These are phyloP conservation scores for Emys orbicularis DNA, from an alignment of 2,797 vertebrate genomes.

Conservation along the genomic window DNA sequence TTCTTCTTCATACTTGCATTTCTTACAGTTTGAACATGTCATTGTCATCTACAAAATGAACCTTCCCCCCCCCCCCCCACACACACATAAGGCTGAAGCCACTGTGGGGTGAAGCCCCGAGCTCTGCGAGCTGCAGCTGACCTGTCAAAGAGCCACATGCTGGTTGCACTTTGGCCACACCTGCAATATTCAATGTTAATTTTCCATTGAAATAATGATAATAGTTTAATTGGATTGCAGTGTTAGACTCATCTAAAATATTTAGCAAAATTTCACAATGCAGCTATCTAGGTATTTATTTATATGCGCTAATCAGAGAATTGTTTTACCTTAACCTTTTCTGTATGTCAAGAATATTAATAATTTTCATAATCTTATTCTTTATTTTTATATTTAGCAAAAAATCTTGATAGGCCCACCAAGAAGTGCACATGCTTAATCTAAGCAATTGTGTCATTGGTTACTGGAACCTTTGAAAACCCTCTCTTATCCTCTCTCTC, in stretches of 20 bases:
- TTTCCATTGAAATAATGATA: background rate
- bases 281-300: background rate
- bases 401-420: background rate
- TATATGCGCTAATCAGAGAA: background rate
- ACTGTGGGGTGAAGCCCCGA: too few species aligned
- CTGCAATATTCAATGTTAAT: background rate
- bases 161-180: too few species aligned
- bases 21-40: too few species aligned
- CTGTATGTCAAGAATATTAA: background rate
- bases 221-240: background rate
- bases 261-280: background rate
- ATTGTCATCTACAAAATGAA: too few species aligned
- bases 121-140: too few species aligned
- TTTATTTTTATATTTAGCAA: background rate
- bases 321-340: background rate
- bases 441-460: background rate
- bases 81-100: too few species aligned
- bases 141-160: too few species aligned
- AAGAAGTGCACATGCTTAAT: background rate
- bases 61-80: accelerated
- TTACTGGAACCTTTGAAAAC: background rate
- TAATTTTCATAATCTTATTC: background rate
- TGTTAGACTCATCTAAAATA: background rate
- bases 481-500: background rate
- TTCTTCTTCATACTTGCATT: too few species aligned